Conservation (phyloP, 2,888 invertebrate genomes). For the Thereva nobilitata region DNA sequence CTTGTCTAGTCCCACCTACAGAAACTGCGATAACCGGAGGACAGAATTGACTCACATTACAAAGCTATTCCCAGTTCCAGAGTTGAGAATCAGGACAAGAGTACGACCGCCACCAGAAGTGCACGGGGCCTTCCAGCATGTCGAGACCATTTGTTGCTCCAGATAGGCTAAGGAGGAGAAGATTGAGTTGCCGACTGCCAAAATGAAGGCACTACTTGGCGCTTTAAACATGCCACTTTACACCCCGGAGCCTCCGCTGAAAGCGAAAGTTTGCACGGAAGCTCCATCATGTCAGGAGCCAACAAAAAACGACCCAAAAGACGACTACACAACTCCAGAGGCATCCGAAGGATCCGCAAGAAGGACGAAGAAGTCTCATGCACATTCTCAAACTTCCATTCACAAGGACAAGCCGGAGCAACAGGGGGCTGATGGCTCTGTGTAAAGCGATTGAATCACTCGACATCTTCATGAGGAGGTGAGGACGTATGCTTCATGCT, state of each 20-base stretch:
- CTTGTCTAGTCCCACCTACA: constrained; percentile 32
- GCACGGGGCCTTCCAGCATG: constrained; percentile 17
- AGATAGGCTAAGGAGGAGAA: constrained; percentile 33
- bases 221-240: constrained; percentile 30
- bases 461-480: constrained; percentile 35
- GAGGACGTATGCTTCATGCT: constrained; percentile 26
- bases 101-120: constrained; percentile 24
- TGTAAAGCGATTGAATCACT: constrained; percentile 30
- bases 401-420: constrained; percentile 30
- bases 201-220: constrained; percentile 33
- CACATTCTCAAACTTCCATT: constrained; percentile 33
- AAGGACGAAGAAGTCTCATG: constrained; percentile 24
- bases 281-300: constrained; percentile 8
- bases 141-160: constrained; percentile 35
- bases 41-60: constrained; percentile 35
- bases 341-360: constrained; percentile 24
- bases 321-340: background rate
- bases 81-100: constrained; percentile 7
- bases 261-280: constrained; percentile 35
- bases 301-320: constrained; percentile 2
- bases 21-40: constrained; percentile 27
- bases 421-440: constrained; percentile 15
- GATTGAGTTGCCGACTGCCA: constrained; percentile 33
- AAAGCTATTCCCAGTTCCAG: constrained; percentile 33
- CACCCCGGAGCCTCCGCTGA: constrained; percentile 16